A percentile compares a stretch with the other conserved stretches of the same genome.
Conservation (phyloP, 2,797 vertebrate species). For the Notolabrus celidotus region DNA sequence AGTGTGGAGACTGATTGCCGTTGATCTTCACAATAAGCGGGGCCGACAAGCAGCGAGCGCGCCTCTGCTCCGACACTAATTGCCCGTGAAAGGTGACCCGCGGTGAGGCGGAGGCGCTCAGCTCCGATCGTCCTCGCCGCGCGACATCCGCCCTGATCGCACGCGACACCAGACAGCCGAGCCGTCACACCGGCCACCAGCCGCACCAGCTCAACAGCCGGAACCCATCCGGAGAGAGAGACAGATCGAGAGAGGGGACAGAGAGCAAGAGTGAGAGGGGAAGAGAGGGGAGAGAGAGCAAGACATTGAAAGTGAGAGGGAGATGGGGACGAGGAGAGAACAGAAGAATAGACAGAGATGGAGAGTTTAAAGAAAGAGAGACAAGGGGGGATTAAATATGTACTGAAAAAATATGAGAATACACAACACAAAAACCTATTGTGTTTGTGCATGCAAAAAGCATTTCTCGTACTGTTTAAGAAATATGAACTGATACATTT, state of each 20-base stretch:
- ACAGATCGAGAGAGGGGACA: slow-evolving; percentile 49
- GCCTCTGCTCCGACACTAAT: slow-evolving; percentile 98
- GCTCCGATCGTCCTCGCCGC: slow-evolving; percentile 90
- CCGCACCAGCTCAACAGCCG: slow-evolving; percentile 79
- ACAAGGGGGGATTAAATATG: too few species aligned
- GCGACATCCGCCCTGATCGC: slow-evolving; percentile 85
- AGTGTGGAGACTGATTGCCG: slow-evolving; percentile 85
- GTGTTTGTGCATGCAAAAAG: too few species aligned
- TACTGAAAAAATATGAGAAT: too few species aligned
- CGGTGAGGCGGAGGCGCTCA: slow-evolving; percentile 93
- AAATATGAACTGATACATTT: too few species aligned
- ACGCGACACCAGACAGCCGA: slow-evolving; percentile 96
- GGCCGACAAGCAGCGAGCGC: slow-evolving; percentile 95
- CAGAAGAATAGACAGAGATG: slow-evolving; percentile 56
- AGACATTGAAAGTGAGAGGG: slow-evolving; percentile 47
- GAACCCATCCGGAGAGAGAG: slow-evolving; percentile 72
- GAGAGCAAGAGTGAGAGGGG: slow-evolving; percentile 33
- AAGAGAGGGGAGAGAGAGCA: slow-evolving; percentile 33
- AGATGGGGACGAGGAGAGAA: slow-evolving; percentile 41
- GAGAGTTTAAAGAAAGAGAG: slow-evolving; percentile 45
- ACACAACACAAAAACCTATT: too few species aligned
- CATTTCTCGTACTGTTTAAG: too few species aligned
- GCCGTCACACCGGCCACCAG: slow-evolving; percentile 87
- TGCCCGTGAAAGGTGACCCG: slow-evolving; percentile 99
- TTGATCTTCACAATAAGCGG: slow-evolving; percentile 94